These are phyloP conservation scores for Pogonocichla stellata DNA, from an alignment of 2,113 vertebrate genomes.

Conservation along the genomic window DNA sequence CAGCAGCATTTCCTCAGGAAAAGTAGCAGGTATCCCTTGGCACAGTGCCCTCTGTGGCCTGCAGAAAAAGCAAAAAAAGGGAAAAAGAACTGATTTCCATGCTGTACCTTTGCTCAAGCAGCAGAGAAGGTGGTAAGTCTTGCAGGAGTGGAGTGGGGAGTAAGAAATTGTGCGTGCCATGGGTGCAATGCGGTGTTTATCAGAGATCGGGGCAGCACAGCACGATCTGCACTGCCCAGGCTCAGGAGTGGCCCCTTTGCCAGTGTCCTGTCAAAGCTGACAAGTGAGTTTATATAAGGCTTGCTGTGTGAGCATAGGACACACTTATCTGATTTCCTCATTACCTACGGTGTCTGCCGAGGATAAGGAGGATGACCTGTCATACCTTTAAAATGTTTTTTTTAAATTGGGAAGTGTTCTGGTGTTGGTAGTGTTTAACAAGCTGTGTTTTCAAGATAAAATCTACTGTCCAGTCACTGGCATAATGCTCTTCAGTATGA, in stretches of 20 bases:
- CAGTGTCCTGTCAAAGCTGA: background rate
- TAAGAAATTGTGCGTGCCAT: accelerated
- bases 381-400: background rate
- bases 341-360: background rate
- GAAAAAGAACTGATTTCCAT: background rate
- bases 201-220: accelerated
- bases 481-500: background rate
- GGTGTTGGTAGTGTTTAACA: background rate
- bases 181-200: accelerated
- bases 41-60: slow-evolving; percentile 6
- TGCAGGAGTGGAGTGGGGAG: accelerated
- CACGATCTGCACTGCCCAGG: accelerated
- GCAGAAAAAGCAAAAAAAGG: background rate
- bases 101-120: background rate
- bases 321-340: background rate
- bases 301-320: background rate
- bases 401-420: accelerated
- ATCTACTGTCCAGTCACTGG: background rate
- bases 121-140: background rate
- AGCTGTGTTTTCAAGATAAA: background rate
- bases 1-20: background rate
- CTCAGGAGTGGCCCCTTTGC: accelerated
- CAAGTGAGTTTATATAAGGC: slow-evolving; percentile 1
- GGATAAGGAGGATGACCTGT: background rate
- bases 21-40: slow-evolving; percentile 11